phyloP scores from a whole-genome alignment of 1,140 invertebrate genomes.

The Drosophila prosaltans region DNA sequence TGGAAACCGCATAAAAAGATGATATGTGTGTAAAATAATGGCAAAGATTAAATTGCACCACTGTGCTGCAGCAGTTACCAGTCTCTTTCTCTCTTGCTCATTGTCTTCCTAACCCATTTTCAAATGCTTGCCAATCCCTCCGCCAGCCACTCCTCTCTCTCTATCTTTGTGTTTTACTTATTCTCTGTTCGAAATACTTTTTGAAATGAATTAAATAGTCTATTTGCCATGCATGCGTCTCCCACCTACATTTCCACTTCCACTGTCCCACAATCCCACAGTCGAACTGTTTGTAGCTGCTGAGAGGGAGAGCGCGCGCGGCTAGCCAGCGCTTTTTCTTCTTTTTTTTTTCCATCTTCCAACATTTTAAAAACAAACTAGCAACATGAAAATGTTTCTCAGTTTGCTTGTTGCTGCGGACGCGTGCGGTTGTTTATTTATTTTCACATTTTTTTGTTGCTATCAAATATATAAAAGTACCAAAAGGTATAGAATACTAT shows the following conservation, averaged over 20 bases:
- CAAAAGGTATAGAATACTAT: conserved; percentile 59
- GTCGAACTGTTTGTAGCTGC: conserved; percentile 25
- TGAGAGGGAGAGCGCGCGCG: conserved; percentile 6
- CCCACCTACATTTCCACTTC: neutral
- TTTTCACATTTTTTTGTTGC: conserved; percentile 1
- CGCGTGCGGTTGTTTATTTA: conserved; percentile 67
- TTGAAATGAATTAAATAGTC: conserved; percentile 64
- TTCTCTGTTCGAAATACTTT: conserved; percentile 52
- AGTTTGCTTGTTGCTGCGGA: conserved; percentile 80
- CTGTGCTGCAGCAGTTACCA: conserved; percentile 55
- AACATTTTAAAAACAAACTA: conserved; percentile 74
- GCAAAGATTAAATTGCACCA: conserved; percentile 66
- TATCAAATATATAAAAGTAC: conserved; percentile 27
- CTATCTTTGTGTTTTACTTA: conserved; percentile 34
- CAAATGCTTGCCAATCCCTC: conserved; percentile 61
- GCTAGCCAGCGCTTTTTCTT: conserved; percentile 18
- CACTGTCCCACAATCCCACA: conserved; percentile 1
- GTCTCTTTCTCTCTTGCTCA: conserved; percentile 21
- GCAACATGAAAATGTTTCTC: conserved; percentile 79
- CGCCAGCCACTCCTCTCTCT: conserved; percentile 50
- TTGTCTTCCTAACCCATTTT: conserved; percentile 64
- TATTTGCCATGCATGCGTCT: conserved; percentile 42
- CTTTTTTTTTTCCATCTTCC: conserved; percentile 72
- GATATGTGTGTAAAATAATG: conserved; percentile 36
- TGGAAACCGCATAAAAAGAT: conserved; percentile 48